Evolutionary conservation across 1,140 invertebrate genomes (phyloP).

Genomic region (Portunus trituberculatus): DNA sequence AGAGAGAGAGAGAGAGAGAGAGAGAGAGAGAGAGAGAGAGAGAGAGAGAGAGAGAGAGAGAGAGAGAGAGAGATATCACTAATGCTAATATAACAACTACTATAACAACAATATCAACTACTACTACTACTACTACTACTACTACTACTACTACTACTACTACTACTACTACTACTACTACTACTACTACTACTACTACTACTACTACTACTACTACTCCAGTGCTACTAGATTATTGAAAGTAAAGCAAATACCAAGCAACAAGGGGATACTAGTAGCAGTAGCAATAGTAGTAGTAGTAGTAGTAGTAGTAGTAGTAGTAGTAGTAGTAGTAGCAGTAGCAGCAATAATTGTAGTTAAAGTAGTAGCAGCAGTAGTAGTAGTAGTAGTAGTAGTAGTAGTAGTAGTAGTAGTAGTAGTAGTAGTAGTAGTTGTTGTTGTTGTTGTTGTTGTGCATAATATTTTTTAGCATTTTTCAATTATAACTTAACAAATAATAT

Average conservation of each 20-base stretch:
- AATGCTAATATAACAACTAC: not conserved
- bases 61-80: not conserved
- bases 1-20: too few relatives aligned
- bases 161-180: constrained; percentile 23
- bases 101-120: not conserved
- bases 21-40: too few relatives aligned
- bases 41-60: too few relatives aligned
- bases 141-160: constrained; percentile 9
- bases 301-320: constrained; percentile 14
- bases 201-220: not conserved
- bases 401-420: constrained; percentile 16
- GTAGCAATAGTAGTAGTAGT: not conserved
- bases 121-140: not conserved
- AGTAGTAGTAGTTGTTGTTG: not conserved
- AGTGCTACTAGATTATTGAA: not conserved
- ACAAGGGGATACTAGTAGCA: too few relatives aligned
- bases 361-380: not conserved
- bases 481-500: not conserved
- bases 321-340: constrained; percentile 23
- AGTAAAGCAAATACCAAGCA: too few relatives aligned
- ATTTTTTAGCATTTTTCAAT: not conserved
- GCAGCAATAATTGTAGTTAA: not conserved
- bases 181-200: constrained; percentile 22
- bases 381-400: constrained; percentile 17
- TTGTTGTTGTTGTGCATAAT: not conserved